Conservation (phyloP, 1,140 invertebrate genomes). For the Rhizoglyphus robini region DNA sequence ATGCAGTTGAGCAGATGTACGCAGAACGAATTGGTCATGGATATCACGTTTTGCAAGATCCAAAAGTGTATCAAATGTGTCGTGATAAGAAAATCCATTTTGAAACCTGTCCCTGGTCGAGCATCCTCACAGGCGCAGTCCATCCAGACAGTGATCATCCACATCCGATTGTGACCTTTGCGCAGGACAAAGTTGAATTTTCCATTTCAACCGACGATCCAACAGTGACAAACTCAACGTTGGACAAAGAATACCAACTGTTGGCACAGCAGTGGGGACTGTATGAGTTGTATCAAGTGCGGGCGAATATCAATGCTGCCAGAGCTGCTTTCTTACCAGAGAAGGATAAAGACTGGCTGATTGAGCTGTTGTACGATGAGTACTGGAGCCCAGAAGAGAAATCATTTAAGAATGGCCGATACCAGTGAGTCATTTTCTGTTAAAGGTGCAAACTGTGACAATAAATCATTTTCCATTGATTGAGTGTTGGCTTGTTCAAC, state of each 20-base stretch:
- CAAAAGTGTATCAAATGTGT: constrained; percentile 36
- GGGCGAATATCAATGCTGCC: constrained; percentile 42
- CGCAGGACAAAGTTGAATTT: constrained; percentile 43
- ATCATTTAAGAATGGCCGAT: no score
- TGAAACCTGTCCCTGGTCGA: constrained; percentile 45
- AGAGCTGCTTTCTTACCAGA: constrained; percentile 36
- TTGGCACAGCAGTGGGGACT: constrained; percentile 38
- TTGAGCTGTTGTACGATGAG: constrained; percentile 29
- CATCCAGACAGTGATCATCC: constrained; percentile 24
- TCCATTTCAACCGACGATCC: constrained; percentile 49
- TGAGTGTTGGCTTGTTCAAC: no score
- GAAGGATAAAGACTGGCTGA: constrained; percentile 36
- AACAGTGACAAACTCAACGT: constrained; percentile 38
- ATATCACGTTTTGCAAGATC: constrained; percentile 41
- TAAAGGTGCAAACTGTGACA: no score
- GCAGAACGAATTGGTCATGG: constrained; percentile 48
- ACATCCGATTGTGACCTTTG: constrained; percentile 39
- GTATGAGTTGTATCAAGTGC: constrained; percentile 36
- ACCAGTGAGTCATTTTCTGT: no score
- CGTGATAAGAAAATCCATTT: constrained; percentile 37
- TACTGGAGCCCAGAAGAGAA: no score
- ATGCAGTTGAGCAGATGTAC: constrained; percentile 40
- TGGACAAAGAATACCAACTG: constrained; percentile 41
- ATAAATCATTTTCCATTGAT: no score
- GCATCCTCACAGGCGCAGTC: constrained; percentile 42